Conservation (phyloP, 2,113 vertebrate genomes). For the human (Homo sapiens) region DNA sequence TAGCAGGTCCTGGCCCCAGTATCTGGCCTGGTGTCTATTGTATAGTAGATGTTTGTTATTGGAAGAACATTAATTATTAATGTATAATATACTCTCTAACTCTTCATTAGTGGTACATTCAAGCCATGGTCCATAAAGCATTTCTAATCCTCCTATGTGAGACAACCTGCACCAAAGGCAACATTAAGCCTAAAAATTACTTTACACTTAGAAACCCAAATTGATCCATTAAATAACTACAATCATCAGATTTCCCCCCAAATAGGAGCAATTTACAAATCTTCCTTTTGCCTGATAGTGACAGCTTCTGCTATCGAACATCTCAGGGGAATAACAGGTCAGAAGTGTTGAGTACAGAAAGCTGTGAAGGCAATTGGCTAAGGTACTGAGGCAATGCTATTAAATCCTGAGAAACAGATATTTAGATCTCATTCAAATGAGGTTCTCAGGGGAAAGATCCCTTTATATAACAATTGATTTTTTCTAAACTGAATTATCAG, state of each 20-base stretch:
- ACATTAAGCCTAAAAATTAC: not conserved
- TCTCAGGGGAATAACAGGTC: conserved; percentile 50
- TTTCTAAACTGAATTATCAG: conserved; percentile 48
- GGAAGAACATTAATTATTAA: not conserved
- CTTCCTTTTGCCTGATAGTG: not conserved
- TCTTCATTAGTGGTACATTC: not conserved
- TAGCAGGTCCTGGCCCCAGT: not conserved
- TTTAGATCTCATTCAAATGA: conserved; percentile 66
- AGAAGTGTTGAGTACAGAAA: not conserved
- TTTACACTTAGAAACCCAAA: conserved; percentile 21
- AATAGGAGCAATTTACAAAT: conserved; percentile 7
- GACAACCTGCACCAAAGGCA: not conserved
- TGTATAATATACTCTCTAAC: not conserved
- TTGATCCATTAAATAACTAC: not conserved
- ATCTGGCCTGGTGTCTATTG: not conserved
- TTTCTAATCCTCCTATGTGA: not conserved
- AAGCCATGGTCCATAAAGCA: not conserved
- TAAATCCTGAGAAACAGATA: conserved; percentile 58
- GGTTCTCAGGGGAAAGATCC: not conserved
- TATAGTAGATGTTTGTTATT: not conserved
- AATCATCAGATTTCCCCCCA: not conserved
- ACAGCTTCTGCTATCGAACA: conserved; percentile 24
- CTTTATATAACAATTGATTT: conserved; percentile 63
- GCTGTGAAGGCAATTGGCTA: not conserved
- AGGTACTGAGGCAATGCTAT: not conserved